Percentiles rank a stretch among this genome's conserved stretches.
Conservation (phyloP, 2,113 vertebrate genomes). For the Seriola rivoliana region DNA sequence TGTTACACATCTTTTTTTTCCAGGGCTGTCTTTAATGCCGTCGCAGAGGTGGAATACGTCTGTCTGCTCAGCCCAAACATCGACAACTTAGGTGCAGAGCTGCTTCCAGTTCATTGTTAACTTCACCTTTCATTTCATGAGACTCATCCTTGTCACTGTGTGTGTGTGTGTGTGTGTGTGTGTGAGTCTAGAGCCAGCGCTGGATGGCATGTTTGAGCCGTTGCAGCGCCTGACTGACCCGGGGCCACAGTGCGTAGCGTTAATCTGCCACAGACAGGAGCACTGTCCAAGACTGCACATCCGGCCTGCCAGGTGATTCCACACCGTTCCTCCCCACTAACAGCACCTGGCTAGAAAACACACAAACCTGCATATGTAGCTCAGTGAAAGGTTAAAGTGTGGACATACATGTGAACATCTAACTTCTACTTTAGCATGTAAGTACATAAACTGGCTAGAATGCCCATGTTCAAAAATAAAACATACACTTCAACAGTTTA, state of each 20-base stretch:
- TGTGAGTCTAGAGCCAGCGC: slow-evolving; percentile 77
- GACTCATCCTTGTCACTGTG: not conserved
- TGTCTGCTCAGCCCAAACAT: slow-evolving; percentile 85
- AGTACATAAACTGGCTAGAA: too few relatives aligned
- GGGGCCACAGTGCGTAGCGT: slow-evolving; percentile 69
- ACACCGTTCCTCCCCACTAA: not conserved
- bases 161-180: not conserved
- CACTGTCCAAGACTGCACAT: slow-evolving; percentile 83
- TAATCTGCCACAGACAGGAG: slow-evolving; percentile 83
- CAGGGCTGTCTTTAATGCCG: slow-evolving; percentile 88
- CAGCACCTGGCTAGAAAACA: not conserved
- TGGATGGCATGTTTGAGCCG: slow-evolving; percentile 85
- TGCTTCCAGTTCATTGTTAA: not conserved
- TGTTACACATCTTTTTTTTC: not conserved
- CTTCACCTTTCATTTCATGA: not conserved
- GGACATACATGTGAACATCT: too few relatives aligned
- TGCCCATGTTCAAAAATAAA: too few relatives aligned
- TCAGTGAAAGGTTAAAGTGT: too few relatives aligned
- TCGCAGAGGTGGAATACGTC: slow-evolving; percentile 89
- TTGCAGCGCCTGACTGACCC: slow-evolving; percentile 47
- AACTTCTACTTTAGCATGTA: too few relatives aligned
- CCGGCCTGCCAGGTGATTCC: slow-evolving; percentile 88
- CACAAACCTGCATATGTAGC: not conserved
- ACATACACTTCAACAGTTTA: too few relatives aligned
- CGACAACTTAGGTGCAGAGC: slow-evolving; percentile 83